Evolutionary conservation across 2,888 invertebrate genomes (phyloP).

Genomic region (Phyto melanocephala): DNA sequence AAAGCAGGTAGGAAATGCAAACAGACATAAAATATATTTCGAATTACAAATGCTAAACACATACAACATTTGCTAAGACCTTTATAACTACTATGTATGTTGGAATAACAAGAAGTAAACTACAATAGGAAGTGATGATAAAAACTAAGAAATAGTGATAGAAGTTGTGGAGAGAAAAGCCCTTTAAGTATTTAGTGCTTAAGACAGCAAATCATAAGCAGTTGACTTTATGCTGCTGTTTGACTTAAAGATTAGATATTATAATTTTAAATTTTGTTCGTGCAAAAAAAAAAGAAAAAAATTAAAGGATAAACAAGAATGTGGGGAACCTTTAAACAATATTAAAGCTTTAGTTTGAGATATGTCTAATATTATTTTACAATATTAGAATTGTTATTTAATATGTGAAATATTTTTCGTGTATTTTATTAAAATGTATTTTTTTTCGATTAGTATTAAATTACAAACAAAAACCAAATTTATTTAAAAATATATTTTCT

Average conservation of each 20-base stretch:
- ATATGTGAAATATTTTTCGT: no score
- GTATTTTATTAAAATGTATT: no score
- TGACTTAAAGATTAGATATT: background rate
- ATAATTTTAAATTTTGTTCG: background rate
- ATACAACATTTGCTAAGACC: background rate
- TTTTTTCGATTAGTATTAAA: no score
- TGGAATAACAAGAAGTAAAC: background rate
- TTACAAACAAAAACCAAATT: no score
- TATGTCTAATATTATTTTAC: no score
- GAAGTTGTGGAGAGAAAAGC: background rate
- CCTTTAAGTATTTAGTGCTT: background rate
- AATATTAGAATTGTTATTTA: no score
- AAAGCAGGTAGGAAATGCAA: conserved; percentile 25
- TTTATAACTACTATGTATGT: background rate
- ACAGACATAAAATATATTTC: conserved; percentile 12
- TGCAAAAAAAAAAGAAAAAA: no score
- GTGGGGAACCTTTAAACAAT: no score
- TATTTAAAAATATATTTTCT: no score
- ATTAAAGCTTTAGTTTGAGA: no score
- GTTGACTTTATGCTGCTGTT: background rate
- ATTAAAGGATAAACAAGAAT: no score
- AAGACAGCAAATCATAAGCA: conserved; percentile 7
- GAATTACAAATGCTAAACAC: background rate
- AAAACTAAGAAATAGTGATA: background rate
- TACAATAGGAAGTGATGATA: conserved; percentile 1